Base-by-base conservation (phyloP, 1,140 invertebrate species). In the Drosophila azteca region DNA sequence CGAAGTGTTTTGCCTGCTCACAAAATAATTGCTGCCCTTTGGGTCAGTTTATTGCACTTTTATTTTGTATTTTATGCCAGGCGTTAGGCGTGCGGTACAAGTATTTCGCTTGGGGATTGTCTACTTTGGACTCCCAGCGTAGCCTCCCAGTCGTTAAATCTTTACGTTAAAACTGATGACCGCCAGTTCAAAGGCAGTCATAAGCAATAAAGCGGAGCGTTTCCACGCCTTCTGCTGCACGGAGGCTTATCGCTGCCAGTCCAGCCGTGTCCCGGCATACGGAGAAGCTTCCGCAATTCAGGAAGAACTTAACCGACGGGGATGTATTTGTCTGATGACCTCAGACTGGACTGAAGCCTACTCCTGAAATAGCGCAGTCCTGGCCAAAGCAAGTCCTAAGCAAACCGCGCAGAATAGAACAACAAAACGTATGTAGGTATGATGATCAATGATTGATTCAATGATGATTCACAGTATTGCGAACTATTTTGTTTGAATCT, bases 101-200 rank as follows among this genome's bases (percentile, higher is more conserved):
- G 24, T 26, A 26, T 26, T 26, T 26, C 24, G 3, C 0, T 26
- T 26, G 24, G 24, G 24, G 24, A 26, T 63, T 13, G 39, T 62
- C 57, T 63, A 55, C 35, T 73, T 55, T 63, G 45, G 24, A 22
- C 43, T 67, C 17, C 17, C 17, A 20, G 58, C 52, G 41, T 17
- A 57, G 9, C 52, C 53, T 2, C 29, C 41, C 26, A 26, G 31
- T 74, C 69, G 35, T 74, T 65, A 74, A 74, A 74, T 74, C 53
- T 65, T 74, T 63, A 73, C 50, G 45, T 24, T 13, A 15, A 53
- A 53, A 53, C 65, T 41, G 58, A 57, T 26, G 24, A 41, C 22
- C 26, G 41, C 45, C 71, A 52, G 51, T 70, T 61, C 26, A 67
- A 39, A 39, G 44, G 64, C 64, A 24, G 35, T 58, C 22, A 49